Base-by-base conservation (phyloP, 2,797 vertebrate species). In the Falco peregrinus region DNA sequence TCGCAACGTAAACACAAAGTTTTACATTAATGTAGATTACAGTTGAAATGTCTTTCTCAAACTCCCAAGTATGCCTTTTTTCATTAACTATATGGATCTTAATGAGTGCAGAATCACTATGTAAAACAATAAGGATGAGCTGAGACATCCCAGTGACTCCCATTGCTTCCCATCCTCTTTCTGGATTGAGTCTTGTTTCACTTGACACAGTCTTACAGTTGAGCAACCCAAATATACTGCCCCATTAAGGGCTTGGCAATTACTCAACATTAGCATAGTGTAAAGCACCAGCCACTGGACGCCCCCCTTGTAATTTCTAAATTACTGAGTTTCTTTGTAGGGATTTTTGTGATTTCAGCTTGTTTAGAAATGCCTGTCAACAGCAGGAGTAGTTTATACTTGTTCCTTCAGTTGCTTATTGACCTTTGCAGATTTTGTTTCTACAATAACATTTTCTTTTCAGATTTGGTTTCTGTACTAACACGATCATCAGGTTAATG, bases 1-100 rank as follows among this genome's bases (percentile, higher is more conserved):
- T 39, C 73, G 50, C 67, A 74, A 51, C 47, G 64, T 91, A 96
- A 96, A 88, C 80, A 96, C 54, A 60, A 87, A 95, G 80, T 33
- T 81, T 93, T 94, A 75, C 57, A 41, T 63, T 82, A 94, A 92
- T 60, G 26, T 22, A 82, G 48, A 93, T 88, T 92, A 76, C 9
- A 22, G 73, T 76, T 89, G 84, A 95, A 95, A 81, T 71, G 43
- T 71, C 31, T 60, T 87, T 75, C 53, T 89, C 53, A 89, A 84
- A 87, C 48, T 85, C 68, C 16, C 33, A 84, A 57, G 19, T 24
- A 73, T 31, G 51, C 11, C 21, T 63, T 65, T 78, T 79, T 74
- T 47, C 35, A 75, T 87, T 95, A 94, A 59, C 47, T 59, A 25
- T 12, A 75, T 26, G 37, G 90, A 81, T 48, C 47, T 51, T 75